A percentile compares a stretch with the other conserved stretches of the same genome.
phyloP scores from a whole-genome alignment of 2,113 vertebrate species.

The Phylloscopus whistleri region DNA sequence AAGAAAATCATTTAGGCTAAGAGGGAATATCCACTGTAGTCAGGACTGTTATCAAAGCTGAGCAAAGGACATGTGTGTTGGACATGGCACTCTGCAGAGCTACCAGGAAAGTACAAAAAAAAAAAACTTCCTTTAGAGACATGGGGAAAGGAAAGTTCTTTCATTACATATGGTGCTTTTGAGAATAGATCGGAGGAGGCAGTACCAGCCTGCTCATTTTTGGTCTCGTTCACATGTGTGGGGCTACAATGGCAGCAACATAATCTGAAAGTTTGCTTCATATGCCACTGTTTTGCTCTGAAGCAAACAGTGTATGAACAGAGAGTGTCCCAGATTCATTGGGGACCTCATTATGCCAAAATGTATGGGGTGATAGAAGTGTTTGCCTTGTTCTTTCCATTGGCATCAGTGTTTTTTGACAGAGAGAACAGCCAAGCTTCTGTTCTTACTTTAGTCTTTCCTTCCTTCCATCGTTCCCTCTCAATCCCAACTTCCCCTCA shows the following conservation, averaged over 20 bases:
- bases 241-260: neutral
- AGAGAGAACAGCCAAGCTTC: neutral
- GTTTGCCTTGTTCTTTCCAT: neutral
- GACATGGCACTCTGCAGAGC: neutral
- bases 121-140: neutral
- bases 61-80: neutral
- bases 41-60: neutral
- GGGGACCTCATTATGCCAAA: neutral
- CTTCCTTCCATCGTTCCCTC: conserved; percentile 9
- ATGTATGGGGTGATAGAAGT: neutral
- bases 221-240: neutral
- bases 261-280: neutral
- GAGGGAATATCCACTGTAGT: neutral
- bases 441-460: conserved; percentile 34
- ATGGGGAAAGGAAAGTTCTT: neutral
- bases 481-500: conserved; percentile 29
- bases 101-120: neutral
- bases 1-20: neutral
- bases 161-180: neutral
- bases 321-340: neutral
- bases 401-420: neutral
- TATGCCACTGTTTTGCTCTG: neutral
- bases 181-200: neutral
- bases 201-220: neutral
- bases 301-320: neutral